phyloP scores from a whole-genome alignment of 2,113 vertebrate species.

The Andinoacara biseriatus region DNA sequence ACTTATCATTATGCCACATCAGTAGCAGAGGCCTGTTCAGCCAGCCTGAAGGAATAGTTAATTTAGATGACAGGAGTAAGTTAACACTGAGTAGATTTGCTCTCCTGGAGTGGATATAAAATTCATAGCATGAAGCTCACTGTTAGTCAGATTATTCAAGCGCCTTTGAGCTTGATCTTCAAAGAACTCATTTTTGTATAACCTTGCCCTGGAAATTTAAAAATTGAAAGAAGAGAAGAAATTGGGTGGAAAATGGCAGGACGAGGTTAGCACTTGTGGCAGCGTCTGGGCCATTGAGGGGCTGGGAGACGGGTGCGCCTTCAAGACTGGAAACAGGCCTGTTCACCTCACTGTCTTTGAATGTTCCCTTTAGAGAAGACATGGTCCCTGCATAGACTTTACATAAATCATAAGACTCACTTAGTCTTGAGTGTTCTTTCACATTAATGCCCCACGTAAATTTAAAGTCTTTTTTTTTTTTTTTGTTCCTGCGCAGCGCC shows the following conservation, averaged over 20 bases:
- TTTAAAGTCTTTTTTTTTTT: conserved; percentile 32
- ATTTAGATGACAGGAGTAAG: conserved; percentile 76
- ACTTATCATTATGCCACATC: conserved; percentile 70
- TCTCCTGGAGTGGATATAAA: conserved; percentile 76
- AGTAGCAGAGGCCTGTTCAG: conserved; percentile 44
- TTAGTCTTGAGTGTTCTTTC: conserved; percentile 65
- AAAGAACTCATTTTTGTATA: conserved; percentile 71
- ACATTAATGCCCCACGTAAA: conserved; percentile 65
- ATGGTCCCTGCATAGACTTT: conserved; percentile 31
- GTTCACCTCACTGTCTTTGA: conserved; percentile 54
- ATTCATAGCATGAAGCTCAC: conserved; percentile 69
- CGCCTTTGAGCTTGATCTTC: conserved; percentile 73
- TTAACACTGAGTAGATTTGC: conserved; percentile 72
- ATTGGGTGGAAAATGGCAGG: conserved; percentile 56
- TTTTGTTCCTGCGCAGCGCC: conserved; percentile 11
- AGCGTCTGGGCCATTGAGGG: conserved; percentile 3
- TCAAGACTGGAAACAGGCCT: conserved; percentile 32
- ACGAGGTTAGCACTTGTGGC: conserved; percentile 52
- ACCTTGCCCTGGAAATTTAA: conserved; percentile 62
- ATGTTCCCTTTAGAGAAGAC: conserved; percentile 53
- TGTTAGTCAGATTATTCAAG: conserved; percentile 72
- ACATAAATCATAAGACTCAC: conserved; percentile 66
- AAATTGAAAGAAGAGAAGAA: conserved; percentile 61
- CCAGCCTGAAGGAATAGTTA: conserved; percentile 68
- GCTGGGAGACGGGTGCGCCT: conserved; percentile 1